Evolutionary conservation across 53 echinoderm and acorn worm genomes (phyloP).

Genomic region (Astropecten irregularis): DNA sequence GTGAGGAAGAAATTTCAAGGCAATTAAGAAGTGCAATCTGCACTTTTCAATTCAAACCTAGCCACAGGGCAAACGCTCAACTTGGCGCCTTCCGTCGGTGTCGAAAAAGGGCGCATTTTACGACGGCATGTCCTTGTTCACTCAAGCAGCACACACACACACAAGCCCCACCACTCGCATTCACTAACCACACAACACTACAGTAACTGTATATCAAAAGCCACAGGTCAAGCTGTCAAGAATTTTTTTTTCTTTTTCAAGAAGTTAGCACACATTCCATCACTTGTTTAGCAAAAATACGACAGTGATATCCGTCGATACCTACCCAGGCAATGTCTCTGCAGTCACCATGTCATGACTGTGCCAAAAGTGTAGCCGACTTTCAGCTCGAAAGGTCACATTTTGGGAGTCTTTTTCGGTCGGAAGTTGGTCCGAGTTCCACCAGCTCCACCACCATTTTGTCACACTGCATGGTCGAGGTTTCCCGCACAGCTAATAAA

Average conservation of each 20-base stretch:
- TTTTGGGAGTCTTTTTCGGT: constrained; percentile 17
- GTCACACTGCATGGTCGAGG: constrained; percentile 50
- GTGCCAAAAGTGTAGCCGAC: not conserved
- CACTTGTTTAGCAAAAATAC: constrained; percentile 14
- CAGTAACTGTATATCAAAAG: no score
- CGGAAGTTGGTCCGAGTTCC: constrained; percentile 9
- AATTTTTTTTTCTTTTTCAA: no score
- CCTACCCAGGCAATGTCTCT: constrained; percentile 19
- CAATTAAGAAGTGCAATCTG: no score
- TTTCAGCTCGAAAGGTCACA: constrained; percentile 15
- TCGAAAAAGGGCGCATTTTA: no score
- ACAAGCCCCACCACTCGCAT: not conserved
- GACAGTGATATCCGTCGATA: not conserved
- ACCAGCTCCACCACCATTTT: constrained; percentile 35
- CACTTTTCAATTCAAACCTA: no score
- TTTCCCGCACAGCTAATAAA: constrained; percentile 57
- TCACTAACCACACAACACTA: no score
- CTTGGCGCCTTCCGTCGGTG: no score
- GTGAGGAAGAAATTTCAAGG: no score
- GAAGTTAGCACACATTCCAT: constrained; percentile 27
- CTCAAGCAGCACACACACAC: not conserved
- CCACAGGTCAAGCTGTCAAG: no score
- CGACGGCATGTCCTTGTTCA: no score
- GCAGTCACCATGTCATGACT: constrained; percentile 1
- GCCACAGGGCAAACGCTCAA: no score